Base-by-base conservation (phyloP, 1,140 invertebrate species). In the Drosophila parvula region DNA sequence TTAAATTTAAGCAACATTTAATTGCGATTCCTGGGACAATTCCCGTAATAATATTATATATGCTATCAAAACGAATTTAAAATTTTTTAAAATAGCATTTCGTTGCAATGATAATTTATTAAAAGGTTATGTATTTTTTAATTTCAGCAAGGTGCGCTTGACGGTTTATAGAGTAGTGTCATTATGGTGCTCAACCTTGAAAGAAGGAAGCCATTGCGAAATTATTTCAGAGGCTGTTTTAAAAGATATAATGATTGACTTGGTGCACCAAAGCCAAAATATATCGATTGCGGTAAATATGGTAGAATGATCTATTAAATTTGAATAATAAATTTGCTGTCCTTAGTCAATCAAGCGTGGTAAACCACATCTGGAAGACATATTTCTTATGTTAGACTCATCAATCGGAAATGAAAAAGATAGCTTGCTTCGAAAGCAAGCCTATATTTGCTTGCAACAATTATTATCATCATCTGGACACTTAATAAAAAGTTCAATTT, bases 151-250 rank as follows among this genome's bases (percentile, higher is more conserved):
- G 36, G 34, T 81, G 6, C 67, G 79, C 5, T 22, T 18, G 11
- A 40, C 55, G 3, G 38, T 60, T 6, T 82, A 81, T 43, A 71
- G 53, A 58, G 61, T 73, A 10, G 50, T 53, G 16, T 61, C 28
- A 2, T 43, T 81, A 12, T 81, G 79, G 79, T 41, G 81, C 28
- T 55, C 47, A 5, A 78, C 40, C 3, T 48, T 81, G 10, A 50
- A 30, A 27, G 79, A 81, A 47, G 79, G 79, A 58, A 82, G 74
- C 27, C 79, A 81, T 40, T 74, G 47, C 9, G 79, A 73, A 45
- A 50, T 74, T 32, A 59, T 81, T 32, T 45, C 59, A 32, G 79
- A 78, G 18, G 16, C 32, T 4, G 43, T 81, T 40, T 43, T 81
- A 16, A 67, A 67, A 32, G 53, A 67, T 62, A 16, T 81, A 43